Evolutionary conservation across 2,888 invertebrate species (phyloP).

Genomic region (Oscheius onirici): DNA sequence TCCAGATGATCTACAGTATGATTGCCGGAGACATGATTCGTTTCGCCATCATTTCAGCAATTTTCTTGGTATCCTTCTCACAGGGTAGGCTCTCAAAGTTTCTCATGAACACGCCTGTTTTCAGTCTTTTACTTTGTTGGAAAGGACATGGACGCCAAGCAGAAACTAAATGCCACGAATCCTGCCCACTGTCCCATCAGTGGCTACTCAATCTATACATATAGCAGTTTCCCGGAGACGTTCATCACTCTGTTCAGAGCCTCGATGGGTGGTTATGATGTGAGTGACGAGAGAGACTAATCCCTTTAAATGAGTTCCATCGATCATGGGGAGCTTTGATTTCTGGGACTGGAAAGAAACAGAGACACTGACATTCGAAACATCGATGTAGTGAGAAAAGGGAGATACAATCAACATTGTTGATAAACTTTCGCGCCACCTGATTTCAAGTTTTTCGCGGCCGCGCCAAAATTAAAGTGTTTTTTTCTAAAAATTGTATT

Average conservation of each 20-base stretch:
- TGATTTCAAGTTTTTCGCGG: too few relatives aligned
- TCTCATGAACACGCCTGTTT: neutral
- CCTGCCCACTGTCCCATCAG: slow-evolving; percentile 63
- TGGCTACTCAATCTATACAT: slow-evolving; percentile 70
- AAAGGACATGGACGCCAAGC: slow-evolving; percentile 77
- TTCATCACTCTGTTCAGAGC: slow-evolving; percentile 99
- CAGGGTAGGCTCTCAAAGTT: slow-evolving; percentile 79
- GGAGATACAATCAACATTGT: too few relatives aligned
- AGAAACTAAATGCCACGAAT: slow-evolving; percentile 59
- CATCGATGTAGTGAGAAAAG: too few relatives aligned
- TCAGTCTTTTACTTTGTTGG: slow-evolving; percentile 82
- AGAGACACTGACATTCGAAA: too few relatives aligned
- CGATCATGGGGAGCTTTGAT: too few relatives aligned
- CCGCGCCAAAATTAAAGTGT: too few relatives aligned
- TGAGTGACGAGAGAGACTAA: slow-evolving; percentile 75
- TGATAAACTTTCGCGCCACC: too few relatives aligned
- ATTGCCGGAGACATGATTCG: slow-evolving; percentile 98
- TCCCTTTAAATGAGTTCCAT: too few relatives aligned
- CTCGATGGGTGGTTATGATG: slow-evolving; percentile 95
- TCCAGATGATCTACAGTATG: slow-evolving; percentile 99
- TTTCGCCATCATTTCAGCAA: slow-evolving; percentile 94
- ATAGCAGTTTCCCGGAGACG: slow-evolving; percentile 84
- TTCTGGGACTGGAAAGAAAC: too few relatives aligned
- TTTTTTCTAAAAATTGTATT: too few relatives aligned
- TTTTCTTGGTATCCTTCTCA: slow-evolving; percentile 93